phyloP scores from a whole-genome alignment of 2,797 vertebrate species.

The Hydrocynus forskahlii region DNA sequence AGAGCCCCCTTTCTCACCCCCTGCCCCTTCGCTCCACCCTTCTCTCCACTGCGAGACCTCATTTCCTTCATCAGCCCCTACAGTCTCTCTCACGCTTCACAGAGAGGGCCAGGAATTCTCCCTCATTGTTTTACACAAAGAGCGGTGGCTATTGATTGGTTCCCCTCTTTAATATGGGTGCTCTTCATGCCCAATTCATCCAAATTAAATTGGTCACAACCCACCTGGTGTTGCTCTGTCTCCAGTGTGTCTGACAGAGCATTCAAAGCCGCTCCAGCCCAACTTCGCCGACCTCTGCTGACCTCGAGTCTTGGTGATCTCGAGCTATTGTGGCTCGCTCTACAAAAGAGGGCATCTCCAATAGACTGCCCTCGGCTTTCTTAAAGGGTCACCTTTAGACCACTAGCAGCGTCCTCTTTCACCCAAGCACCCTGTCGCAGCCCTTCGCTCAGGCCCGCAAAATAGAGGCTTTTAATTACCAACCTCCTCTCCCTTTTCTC shows the following conservation, averaged over 20 bases:
- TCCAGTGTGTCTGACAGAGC: constrained; percentile 82
- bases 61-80: constrained; percentile 49
- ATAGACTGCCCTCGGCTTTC: constrained; percentile 68
- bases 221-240: constrained; percentile 86
- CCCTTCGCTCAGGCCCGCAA: constrained; percentile 44
- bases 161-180: constrained; percentile 66
- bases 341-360: constrained; percentile 83
- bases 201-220: constrained; percentile 80
- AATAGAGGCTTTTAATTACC: constrained; percentile 79
- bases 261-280: constrained; percentile 75
- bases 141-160: constrained; percentile 61
- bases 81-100: constrained; percentile 54
- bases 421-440: constrained; percentile 36
- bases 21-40: constrained; percentile 50
- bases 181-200: constrained; percentile 74
- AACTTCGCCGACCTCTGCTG: constrained; percentile 76
- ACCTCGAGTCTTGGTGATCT: constrained; percentile 81
- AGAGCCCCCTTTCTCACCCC: constrained; percentile 33
- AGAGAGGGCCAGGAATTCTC: constrained; percentile 58
- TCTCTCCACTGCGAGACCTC: constrained; percentile 48
- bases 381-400: constrained; percentile 76
- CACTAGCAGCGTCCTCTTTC: constrained; percentile 63
- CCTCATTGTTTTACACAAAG: constrained; percentile 63
- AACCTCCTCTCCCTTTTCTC: constrained; percentile 62
- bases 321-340: constrained; percentile 80